Conservation (phyloP, 2,888 invertebrate genomes). For the Synergus itoensis region DNA sequence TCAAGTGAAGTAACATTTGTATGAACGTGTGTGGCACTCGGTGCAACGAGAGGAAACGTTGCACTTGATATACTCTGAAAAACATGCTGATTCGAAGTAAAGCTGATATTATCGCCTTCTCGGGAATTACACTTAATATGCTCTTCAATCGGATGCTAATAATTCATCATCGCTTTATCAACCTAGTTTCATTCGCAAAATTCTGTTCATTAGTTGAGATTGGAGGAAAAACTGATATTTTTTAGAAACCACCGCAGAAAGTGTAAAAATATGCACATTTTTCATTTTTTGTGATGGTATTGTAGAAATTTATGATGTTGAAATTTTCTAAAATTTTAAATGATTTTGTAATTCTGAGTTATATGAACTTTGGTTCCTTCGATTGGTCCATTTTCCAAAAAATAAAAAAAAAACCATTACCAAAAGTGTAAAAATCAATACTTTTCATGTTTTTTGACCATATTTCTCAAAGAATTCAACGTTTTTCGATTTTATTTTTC, state of each 20-base stretch:
- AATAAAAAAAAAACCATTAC: too few species aligned
- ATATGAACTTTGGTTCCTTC: not conserved
- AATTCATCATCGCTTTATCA: constrained; percentile 17
- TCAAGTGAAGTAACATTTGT: not conserved
- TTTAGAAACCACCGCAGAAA: not conserved
- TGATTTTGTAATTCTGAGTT: too few species aligned
- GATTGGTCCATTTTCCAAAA: not conserved
- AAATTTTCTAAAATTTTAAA: too few species aligned
- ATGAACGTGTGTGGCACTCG: not conserved
- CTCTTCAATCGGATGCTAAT: constrained; percentile 36
- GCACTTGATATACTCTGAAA: constrained; percentile 29
- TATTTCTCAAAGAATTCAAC: too few species aligned
- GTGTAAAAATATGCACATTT: not conserved
- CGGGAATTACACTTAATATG: constrained; percentile 35
- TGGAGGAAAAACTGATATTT: not conserved
- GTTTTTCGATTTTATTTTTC: too few species aligned
- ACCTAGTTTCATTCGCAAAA: not conserved
- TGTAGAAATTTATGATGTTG: too few species aligned
- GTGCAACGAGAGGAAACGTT: constrained; percentile 22
- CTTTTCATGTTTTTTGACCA: too few species aligned
- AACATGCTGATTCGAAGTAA: constrained; percentile 39
- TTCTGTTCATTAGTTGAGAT: not conserved
- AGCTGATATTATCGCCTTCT: constrained; percentile 35
- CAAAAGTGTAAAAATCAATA: too few species aligned
- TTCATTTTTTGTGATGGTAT: too few species aligned